Evolutionary conservation across 2,797 vertebrate species (phyloP), one percentile per base, ranked within the genome.

Genomic region (Chanos chanos): DNA sequence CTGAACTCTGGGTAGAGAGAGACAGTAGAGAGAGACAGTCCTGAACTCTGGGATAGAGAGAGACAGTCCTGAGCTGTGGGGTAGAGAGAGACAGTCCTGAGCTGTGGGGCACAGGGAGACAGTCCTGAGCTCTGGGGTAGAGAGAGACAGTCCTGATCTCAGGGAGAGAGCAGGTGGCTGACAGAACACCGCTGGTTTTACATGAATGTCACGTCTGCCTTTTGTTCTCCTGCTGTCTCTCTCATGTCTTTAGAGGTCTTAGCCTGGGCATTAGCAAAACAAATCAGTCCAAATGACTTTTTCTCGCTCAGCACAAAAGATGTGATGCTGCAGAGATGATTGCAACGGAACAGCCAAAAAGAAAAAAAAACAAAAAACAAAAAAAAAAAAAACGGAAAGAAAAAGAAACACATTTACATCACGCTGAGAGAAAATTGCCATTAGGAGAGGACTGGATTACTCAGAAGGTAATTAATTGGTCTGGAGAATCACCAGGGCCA

Each of bases 191-290:
- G 71, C 66, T 51, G 66, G 61, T 45, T 54, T 37, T 36, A 16
- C 21, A 50, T 52, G 64, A 36, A 39, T 15, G 62, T 68, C 67
- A 65, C 55, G 18, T 72, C 72, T 41, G 64, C 64, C 54, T 48
- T 19, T 45, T 49, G 59, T 73, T 65, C 39, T 47, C 54, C 45
- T 34, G 57, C 25, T 22, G 51, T 40, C 41, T 60, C 37, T 47
- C 64, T 36, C 48, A 25, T 16, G 33, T 57, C 58, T 66, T 61
- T 19, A 31, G 54, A 66, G 31, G 39, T 25, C 61, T 69, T 61
- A 40, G 71, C 53, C 61, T 60, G 39, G 51, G 72, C 55, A 73
- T 77, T 68, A 70, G 43, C 58, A 65, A 49, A 80, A 74, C 66
- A 71, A 71, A 77, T 70, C 48, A 72, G 36, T 71, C 57, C 58